These are phyloP conservation scores for Adineta ricciae DNA, from an alignment of 2,888 invertebrate genomes.

Conservation along the genomic window DNA sequence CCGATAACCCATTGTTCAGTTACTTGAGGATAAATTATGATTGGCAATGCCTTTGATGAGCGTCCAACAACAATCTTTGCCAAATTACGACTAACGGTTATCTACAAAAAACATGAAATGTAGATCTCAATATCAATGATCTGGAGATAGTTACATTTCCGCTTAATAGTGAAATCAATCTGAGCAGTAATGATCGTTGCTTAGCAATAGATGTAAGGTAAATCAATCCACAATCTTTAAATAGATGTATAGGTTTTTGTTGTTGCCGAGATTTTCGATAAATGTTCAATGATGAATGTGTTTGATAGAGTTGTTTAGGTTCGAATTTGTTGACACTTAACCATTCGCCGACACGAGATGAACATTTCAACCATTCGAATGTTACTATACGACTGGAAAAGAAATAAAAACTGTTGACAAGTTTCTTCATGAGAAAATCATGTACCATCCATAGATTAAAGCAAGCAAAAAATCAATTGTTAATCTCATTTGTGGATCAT, in stretches of 20 bases:
- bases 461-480: neutral
- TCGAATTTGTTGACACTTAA: conserved; percentile 1
- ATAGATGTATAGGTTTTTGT: neutral
- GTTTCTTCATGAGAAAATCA: neutral
- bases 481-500: neutral
- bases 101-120: neutral
- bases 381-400: neutral
- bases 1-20: conserved; percentile 16
- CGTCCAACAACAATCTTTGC: neutral
- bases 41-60: neutral
- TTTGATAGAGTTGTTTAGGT: neutral
- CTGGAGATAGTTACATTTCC: neutral
- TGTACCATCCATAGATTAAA: neutral
- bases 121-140: neutral
- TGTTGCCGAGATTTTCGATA: conserved; percentile 8
- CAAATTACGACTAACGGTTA: neutral
- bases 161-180: neutral
- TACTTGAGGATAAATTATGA: neutral
- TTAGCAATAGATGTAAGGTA: neutral
- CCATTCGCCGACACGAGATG: neutral
- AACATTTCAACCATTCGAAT: neutral
- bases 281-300: neutral
- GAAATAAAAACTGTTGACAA: neutral
- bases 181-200: neutral
- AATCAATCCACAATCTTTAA: neutral